Conservation (phyloP, 1,140 invertebrate genomes). For the Mamestra configurata region DNA sequence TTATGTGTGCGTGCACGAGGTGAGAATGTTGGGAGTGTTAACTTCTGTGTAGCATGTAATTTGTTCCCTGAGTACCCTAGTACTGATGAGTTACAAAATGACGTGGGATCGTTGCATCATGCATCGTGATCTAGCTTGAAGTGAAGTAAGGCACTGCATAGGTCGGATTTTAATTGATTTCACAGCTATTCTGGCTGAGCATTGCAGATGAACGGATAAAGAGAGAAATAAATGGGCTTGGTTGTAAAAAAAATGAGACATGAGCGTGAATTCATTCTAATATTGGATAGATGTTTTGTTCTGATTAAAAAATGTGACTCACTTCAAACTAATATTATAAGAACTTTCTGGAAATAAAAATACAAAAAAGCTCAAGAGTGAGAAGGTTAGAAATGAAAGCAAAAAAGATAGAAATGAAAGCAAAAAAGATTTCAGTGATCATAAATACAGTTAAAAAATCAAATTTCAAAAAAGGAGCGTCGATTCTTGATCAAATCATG, state of each 20-base stretch:
- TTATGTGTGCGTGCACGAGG: not conserved
- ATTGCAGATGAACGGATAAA: not conserved
- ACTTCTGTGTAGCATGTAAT: not conserved
- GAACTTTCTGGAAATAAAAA: not conserved
- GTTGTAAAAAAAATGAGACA: not conserved
- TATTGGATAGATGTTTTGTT: not conserved
- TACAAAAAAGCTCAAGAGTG: no score
- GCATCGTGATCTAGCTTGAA: constrained; percentile 53
- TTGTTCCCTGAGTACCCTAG: constrained; percentile 14
- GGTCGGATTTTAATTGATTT: constrained; percentile 49
- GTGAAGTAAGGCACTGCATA: constrained; percentile 43
- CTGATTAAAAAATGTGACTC: not conserved
- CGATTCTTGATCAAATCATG: not conserved
- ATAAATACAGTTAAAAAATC: not conserved
- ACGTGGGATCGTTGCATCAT: constrained; percentile 64
- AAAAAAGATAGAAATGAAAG: no score
- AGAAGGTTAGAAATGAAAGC: not conserved
- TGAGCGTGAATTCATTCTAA: not conserved
- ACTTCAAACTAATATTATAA: not conserved
- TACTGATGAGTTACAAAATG: constrained; percentile 66
- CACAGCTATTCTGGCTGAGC: constrained; percentile 20
- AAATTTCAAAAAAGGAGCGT: not conserved
- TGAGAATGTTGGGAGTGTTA: not conserved
- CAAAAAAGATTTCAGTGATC: not conserved
- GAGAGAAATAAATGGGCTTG: not conserved